These are phyloP conservation scores for Glareola pratincola DNA, from an alignment of 2,113 vertebrate genomes.

Conservation along the genomic window DNA sequence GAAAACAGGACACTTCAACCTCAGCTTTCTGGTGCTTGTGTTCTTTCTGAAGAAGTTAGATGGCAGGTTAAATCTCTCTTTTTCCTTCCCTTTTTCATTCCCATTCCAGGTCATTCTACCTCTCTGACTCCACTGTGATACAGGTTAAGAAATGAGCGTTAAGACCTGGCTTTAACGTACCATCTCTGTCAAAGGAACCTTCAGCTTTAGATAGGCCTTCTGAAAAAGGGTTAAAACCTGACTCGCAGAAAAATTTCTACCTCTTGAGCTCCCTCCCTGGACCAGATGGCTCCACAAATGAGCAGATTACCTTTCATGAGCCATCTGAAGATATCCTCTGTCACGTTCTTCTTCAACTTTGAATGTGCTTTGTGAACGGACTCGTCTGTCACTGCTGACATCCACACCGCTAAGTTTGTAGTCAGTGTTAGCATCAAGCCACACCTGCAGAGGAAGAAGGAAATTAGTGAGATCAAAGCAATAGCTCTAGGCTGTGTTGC, in stretches of 20 bases:
- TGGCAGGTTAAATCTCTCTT: background rate
- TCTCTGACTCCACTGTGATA: background rate
- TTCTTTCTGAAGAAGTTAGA: background rate
- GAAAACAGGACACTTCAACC: background rate
- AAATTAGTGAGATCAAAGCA: background rate
- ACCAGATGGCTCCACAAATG: background rate
- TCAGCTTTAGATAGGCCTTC: background rate
- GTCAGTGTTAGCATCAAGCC: slow-evolving; percentile 91
- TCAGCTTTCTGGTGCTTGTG: background rate
- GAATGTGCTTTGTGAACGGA: slow-evolving; percentile 84
- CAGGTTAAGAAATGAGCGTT: background rate
- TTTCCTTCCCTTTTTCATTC: background rate
- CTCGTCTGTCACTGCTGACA: slow-evolving; percentile 89
- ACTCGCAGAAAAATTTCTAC: background rate
- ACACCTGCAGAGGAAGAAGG: slow-evolving; percentile 73
- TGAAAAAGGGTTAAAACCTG: background rate
- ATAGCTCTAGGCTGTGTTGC: background rate
- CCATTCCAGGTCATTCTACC: background rate
- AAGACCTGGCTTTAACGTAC: background rate
- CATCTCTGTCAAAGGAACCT: background rate
- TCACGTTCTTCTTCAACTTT: slow-evolving; percentile 46
- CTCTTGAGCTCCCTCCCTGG: background rate
- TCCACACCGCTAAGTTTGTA: slow-evolving; percentile 92
- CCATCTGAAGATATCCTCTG: slow-evolving; percentile 44
- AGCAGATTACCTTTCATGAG: slow-evolving; percentile 29